Evolutionary conservation across 2,113 vertebrate species (phyloP).

Genomic region (Hirundichthys speculiger): DNA sequence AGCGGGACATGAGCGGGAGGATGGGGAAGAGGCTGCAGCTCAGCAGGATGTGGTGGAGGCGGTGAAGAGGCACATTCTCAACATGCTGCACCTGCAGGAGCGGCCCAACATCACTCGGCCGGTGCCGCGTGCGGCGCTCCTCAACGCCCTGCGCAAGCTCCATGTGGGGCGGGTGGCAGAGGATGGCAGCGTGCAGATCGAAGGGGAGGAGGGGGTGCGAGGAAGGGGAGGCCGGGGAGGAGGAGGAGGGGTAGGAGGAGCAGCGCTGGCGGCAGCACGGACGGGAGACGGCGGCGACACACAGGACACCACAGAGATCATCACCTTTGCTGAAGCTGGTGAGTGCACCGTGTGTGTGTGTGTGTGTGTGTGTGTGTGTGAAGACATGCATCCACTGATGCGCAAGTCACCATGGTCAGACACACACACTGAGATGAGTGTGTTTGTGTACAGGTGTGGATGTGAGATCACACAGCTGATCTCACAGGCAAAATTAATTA

Average conservation of each 20-base stretch:
- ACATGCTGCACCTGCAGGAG: conserved; percentile 95
- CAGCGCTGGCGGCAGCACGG: conserved; percentile 61
- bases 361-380: conserved; percentile 20
- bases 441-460: no score
- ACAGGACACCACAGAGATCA: conserved; percentile 94
- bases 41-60: conserved; percentile 97
- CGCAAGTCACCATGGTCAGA: no score
- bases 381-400: no score
- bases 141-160: conserved; percentile 96
- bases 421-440: no score
- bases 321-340: conserved; percentile 93
- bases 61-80: conserved; percentile 96
- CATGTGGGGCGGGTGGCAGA: conserved; percentile 94
- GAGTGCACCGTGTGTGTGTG: conserved; percentile 44
- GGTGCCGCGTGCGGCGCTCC: conserved; percentile 94
- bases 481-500: no score
- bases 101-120: conserved; percentile 95
- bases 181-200: conserved; percentile 95
- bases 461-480: no score
- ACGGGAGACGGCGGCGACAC: conserved; percentile 39
- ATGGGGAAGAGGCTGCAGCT: conserved; percentile 40
- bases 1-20: conserved; percentile 77
- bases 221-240: conserved; percentile 82
- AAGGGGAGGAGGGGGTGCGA: conserved; percentile 84
- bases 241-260: conserved; percentile 84